Percentiles rank a stretch among this genome's conserved stretches.
Conservation (phyloP, 2,888 invertebrate genomes). For the Xestoiulus laeticollis region DNA sequence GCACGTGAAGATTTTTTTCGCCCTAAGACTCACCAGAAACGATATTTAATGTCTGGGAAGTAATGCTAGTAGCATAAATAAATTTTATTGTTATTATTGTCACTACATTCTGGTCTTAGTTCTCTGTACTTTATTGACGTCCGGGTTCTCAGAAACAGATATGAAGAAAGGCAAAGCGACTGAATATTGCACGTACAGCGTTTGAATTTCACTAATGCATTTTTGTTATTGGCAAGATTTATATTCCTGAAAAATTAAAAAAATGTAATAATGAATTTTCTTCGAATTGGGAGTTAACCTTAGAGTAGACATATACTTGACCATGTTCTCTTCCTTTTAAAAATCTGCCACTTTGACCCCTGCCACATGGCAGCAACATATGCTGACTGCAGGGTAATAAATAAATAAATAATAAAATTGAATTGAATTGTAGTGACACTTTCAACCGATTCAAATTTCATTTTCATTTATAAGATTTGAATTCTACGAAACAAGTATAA, state of each 20-base stretch:
- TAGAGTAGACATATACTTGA: neutral
- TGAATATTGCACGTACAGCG: neutral
- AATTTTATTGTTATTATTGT: constrained; percentile 40
- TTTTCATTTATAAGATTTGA: neutral
- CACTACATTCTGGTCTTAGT: neutral
- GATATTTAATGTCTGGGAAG: constrained; percentile 4
- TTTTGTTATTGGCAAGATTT: neutral
- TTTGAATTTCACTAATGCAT: neutral
- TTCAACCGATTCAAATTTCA: neutral
- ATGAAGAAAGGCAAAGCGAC: neutral
- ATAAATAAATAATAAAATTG: no score
- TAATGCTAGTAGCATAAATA: constrained; percentile 37
- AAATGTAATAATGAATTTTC: neutral
- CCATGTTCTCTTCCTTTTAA: no score
- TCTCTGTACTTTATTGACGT: neutral
- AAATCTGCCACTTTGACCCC: no score
- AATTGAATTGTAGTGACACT: neutral
- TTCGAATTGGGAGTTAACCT: neutral
- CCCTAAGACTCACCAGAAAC: neutral
- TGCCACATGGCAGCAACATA: no score
- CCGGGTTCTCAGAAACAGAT: neutral
- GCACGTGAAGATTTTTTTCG: neutral
- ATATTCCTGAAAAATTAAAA: neutral
- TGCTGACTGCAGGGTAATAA: no score
- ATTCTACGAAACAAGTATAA: neutral